A percentile compares a stretch with the other conserved stretches of the same genome.
Conservation (phyloP, 2,888 invertebrate genomes). For the Deilephila elpenor region DNA sequence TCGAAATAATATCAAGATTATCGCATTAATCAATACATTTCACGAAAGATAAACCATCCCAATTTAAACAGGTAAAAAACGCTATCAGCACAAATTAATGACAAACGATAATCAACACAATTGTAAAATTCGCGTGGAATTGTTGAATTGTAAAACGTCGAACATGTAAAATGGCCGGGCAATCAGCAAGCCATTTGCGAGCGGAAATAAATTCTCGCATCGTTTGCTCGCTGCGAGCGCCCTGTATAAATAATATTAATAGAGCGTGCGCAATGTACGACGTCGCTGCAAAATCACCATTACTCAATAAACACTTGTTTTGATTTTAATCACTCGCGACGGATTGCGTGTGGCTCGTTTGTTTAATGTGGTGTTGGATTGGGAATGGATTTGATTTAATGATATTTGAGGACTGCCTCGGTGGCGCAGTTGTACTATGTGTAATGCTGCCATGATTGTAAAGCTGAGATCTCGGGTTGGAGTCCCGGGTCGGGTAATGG, state of each 20-base stretch:
- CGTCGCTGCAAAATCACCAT: background rate
- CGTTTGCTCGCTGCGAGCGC: constrained; percentile 33
- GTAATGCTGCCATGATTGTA: too few relatives aligned
- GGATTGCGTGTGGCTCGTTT: background rate
- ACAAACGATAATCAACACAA: constrained; percentile 20
- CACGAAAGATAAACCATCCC: background rate
- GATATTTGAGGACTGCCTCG: background rate
- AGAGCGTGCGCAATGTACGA: constrained; percentile 24
- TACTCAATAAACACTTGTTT: background rate
- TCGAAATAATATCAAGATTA: too few relatives aligned
- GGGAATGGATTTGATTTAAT: background rate
- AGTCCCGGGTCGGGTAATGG: too few relatives aligned
- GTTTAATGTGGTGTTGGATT: background rate
- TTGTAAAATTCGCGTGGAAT: constrained; percentile 29
- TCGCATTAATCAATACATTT: too few relatives aligned
- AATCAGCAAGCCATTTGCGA: constrained; percentile 54
- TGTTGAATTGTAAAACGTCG: constrained; percentile 40
- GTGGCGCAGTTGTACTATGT: too few relatives aligned
- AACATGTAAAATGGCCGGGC: constrained; percentile 43
- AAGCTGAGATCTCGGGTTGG: too few relatives aligned
- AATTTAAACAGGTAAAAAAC: background rate
- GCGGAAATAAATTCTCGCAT: constrained; percentile 60
- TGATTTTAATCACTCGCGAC: constrained; percentile 22
- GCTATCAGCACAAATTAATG: constrained; percentile 24
- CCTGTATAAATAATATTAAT: constrained; percentile 41